Base-by-base conservation (phyloP, 64 coral and sea anemone species). In the Pocillopora damicornis region DNA sequence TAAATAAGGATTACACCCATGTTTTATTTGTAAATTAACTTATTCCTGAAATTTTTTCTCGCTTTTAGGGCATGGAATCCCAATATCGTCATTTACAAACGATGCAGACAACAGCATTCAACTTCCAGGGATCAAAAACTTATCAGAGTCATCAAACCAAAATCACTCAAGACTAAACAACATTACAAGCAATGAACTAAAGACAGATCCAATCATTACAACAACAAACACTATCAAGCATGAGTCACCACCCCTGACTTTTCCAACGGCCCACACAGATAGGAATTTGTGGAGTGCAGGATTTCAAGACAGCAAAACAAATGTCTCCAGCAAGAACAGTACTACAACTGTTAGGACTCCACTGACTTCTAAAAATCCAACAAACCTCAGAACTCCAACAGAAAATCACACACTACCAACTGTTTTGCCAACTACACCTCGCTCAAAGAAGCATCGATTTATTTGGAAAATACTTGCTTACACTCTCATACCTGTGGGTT, bases 401-500 rank as follows among this genome's bases (percentile, higher is more conserved):
- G 18, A 45, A 13, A 58, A 85, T 58, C 13, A 85, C 1, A 72
- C 38, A 2, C 7, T 51, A 7, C 7, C 42, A 57, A 85, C 81
- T 11, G 36, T 38, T 13, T 72, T 65, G 1, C 64, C 81, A 57
- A 57, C 64, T 56, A 57, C 9, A 1, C 26, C 8, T 1, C 72
- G 16, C 8, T 23, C 20, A n/a, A 20, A 71, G 0, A 73, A 37
- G 0, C 81, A 81, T 82, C 71, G 69, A 13, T 71, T 63, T 78
- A 81, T 37, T 12, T 4, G 16, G 18, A 61, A 81, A 59, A 81
- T 89, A 38, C 65, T 89, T 81, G 36, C 75, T 34, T 89, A 89
- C 60, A 62, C 74, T 42, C 35, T 89, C 3, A 89, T 89, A 81
- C 88, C 88, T 37, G 34, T 74, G 61, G 88, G 88, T 37, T 89